Evolutionary conservation across 2,113 vertebrate genomes (phyloP).

Genomic region (Steatornis caripensis): DNA sequence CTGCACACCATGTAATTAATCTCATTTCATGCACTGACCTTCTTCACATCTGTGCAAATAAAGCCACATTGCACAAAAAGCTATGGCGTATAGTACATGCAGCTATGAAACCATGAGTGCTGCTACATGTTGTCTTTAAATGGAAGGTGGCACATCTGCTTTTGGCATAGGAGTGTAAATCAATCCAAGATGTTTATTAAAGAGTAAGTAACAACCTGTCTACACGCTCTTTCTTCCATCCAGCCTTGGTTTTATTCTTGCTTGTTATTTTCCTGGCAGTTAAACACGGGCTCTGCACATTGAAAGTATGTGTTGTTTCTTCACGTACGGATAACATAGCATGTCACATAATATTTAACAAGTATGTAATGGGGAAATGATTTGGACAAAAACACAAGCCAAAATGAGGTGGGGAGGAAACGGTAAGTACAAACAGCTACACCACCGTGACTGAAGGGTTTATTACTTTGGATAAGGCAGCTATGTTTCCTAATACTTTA

Average conservation of each 20-base stretch:
- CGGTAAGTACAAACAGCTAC: slow-evolving; percentile 20
- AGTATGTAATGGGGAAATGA: not conserved
- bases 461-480: not conserved
- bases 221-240: not conserved
- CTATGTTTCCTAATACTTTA: not conserved
- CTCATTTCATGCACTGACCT: slow-evolving; percentile 6
- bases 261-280: slow-evolving; percentile 25
- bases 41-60: not conserved
- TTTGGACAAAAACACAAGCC: not conserved
- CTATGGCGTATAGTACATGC: not conserved
- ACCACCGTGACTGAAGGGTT: not conserved
- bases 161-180: slow-evolving; percentile 35
- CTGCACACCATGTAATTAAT: not conserved
- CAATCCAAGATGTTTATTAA: slow-evolving; percentile 45
- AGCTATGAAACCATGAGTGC: not conserved
- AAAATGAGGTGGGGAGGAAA: not conserved
- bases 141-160: slow-evolving; percentile 41
- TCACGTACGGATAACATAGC: not conserved
- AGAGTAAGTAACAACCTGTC: slow-evolving; percentile 10
- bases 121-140: not conserved
- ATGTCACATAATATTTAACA: not conserved
- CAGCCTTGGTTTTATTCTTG: not conserved
- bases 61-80: not conserved
- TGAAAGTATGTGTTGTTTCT: not conserved
- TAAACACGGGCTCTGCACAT: not conserved